Evolutionary conservation across 2,888 invertebrate species (phyloP), one percentile per base, ranked within the genome.

Genomic region (Rhaphigaster nebulosa): DNA sequence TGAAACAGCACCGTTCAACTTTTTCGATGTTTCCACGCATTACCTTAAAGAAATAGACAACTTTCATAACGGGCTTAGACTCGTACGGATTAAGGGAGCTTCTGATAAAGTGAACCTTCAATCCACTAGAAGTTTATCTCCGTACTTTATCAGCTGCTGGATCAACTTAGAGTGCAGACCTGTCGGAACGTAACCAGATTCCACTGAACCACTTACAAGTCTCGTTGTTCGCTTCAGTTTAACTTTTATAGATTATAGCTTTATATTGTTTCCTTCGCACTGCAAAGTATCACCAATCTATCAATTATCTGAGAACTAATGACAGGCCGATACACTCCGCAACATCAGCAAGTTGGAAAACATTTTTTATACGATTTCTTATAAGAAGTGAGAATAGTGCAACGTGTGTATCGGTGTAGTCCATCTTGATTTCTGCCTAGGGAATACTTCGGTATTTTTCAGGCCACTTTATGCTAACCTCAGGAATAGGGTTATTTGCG

Each of bases 51-150:
- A 76, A 1, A 20, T 76, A 18, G 20, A 65, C 8, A 76, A 76
- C 70, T 76, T 76, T 34, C 38, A 38, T 76, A 76, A 76, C 1
- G 70, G 70, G 23, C 38, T 76, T 20, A 76, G 70, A 23, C 70
- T 20, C 70, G 2, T 38, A n/a, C 5, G 41, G 84, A 84, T 84
- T 84, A 45, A 84, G 84, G 45, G 0, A 50, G 45, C 84, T 50
- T n/a, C n/a, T 84, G 84, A 84, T 84, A 45, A 50, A 84, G 84
- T 50, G 15, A 84, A 15, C 45, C 84, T 84, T 50, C n/a, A 50
- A 41, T 84, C 45, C 45, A 84, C 84, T 50, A 26, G n/a, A 50
- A 23, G n/a, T 45, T 45, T 84, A 84, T 84, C 84, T 45, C 45
- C 12, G 12, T 45, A 84, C n/a, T 45, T 84, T 45, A 84, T 12